Base-by-base conservation (phyloP, 2,113 vertebrate genomes). In the Psilopsiagon aymara region DNA sequence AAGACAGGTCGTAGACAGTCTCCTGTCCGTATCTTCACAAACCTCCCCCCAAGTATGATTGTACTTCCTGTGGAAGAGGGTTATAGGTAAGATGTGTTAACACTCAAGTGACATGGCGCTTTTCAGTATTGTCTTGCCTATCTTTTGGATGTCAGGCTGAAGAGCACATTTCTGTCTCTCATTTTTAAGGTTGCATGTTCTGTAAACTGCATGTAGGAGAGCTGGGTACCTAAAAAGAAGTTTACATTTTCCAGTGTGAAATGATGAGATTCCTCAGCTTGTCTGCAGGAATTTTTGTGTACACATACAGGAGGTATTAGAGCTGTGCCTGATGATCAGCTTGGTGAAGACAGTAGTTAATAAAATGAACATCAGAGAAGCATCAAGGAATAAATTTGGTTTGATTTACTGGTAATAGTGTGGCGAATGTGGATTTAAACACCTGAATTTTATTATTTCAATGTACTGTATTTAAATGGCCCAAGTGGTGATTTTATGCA, bases 21-120 rank as follows among this genome's bases (percentile, higher is more conserved):
- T 71, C 99, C 99, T 24, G 99, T 99, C 63, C 98, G 99, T 62
- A 98, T 99, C 88, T 99, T 99, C 97, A 99, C 99, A 0, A 99
- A 99, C 84, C 97, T 99, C 69, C 76, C 97, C 21, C 98, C 99
- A 25, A 95, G 75, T 80, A 95, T 90, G 52, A 94, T 99, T 37
- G 94, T 98, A 51, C 98, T 99, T 92, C 99, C 99, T 39, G 69
- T 92, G 13, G 98, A 99, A 57, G 99, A 99, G 94, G 99, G 99
- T 24, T 99, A 99, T 97, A 99, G 99, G 99, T 99, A 94, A 95
- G 90, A 29, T 62, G 7, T 13, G 4, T 47, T 96, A 86, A 86
- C 1, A 3, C 8, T 86, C 6, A 64, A n/a, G 47, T 67, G 35
- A 52, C 41, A n/a, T 85, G 35, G 21, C 80, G 33, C 21, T 82